Evolutionary conservation across 64 coral and sea anemone genomes (phyloP).

Genomic region (Dendrophyllia cribrosa): DNA sequence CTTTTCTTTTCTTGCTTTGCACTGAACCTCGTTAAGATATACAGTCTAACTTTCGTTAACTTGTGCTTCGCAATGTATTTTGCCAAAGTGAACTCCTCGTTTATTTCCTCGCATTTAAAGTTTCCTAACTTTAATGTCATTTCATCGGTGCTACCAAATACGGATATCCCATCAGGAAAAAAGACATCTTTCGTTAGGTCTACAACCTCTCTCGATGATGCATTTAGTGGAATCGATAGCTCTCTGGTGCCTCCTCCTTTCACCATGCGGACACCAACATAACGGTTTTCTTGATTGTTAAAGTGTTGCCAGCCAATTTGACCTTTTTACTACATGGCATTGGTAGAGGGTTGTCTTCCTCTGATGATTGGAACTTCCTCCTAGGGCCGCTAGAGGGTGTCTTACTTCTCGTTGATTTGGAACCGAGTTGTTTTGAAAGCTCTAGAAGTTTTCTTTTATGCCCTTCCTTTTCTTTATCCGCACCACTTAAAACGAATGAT

Average conservation of each 20-base stretch:
- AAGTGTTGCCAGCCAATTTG: conserved; percentile 37
- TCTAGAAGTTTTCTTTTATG: not conserved
- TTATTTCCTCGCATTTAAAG: conserved; percentile 28
- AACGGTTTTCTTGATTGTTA: conserved; percentile 7
- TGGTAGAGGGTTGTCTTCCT: not conserved
- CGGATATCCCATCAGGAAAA: conserved; percentile 4
- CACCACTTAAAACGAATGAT: not conserved
- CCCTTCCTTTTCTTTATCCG: not conserved
- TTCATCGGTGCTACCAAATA: not conserved
- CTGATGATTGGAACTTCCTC: not conserved
- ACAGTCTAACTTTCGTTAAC: conserved; percentile 9
- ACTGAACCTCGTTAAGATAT: not conserved
- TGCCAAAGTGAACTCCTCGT: conserved; percentile 12
- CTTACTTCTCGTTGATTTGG: not conserved
- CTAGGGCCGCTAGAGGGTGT: not conserved
- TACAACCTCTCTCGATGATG: not conserved
- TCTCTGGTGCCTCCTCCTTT: conserved; percentile 31
- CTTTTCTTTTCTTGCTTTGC: not conserved
- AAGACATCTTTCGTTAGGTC: conserved; percentile 2
- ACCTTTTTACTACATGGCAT: conserved; percentile 11
- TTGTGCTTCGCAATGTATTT: conserved; percentile 21
- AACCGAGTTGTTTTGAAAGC: not conserved
- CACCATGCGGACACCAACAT: conserved; percentile 11
- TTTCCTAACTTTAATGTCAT: conserved; percentile 28
- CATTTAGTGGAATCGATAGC: conserved; percentile 1